These are phyloP conservation scores for Montipora cactus DNA, from an alignment of 64 coral and sea anemone genomes.

Conservation along the genomic window DNA sequence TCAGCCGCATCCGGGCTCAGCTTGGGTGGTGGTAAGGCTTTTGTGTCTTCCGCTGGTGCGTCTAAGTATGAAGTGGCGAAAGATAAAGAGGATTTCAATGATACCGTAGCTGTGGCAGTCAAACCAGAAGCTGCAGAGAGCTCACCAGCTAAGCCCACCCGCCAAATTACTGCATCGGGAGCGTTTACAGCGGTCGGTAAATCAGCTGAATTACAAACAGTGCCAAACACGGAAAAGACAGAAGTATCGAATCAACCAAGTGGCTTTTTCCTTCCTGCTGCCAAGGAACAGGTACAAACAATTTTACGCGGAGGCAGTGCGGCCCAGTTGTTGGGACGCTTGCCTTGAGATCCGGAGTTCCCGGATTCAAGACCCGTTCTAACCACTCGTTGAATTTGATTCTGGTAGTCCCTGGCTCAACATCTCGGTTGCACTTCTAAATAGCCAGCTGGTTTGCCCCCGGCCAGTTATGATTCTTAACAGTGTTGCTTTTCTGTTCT, in stretches of 20 bases:
- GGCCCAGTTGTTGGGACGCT: no score
- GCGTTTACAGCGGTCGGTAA: conserved; percentile 20
- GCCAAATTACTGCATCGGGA: neutral
- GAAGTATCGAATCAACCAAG: neutral
- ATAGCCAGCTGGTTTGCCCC: no score
- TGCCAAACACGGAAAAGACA: neutral
- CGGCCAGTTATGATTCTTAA: no score
- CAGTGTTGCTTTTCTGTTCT: no score
- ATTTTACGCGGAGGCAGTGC: neutral
- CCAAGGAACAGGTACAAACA: neutral
- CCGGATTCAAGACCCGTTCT: no score
- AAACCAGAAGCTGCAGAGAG: neutral
- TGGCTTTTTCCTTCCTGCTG: neutral
- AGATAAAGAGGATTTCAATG: neutral
- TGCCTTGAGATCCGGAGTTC: no score
- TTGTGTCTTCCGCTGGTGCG: neutral
- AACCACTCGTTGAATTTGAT: no score
- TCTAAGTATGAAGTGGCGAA: neutral
- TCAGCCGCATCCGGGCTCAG: neutral
- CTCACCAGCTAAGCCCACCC: neutral
- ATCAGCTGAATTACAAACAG: neutral
- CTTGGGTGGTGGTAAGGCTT: neutral
- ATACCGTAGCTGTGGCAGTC: neutral
- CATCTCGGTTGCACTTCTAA: no score
- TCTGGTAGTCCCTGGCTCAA: no score